Conservation (phyloP, 2,797 vertebrate species). For the Bufotes viridis region DNA sequence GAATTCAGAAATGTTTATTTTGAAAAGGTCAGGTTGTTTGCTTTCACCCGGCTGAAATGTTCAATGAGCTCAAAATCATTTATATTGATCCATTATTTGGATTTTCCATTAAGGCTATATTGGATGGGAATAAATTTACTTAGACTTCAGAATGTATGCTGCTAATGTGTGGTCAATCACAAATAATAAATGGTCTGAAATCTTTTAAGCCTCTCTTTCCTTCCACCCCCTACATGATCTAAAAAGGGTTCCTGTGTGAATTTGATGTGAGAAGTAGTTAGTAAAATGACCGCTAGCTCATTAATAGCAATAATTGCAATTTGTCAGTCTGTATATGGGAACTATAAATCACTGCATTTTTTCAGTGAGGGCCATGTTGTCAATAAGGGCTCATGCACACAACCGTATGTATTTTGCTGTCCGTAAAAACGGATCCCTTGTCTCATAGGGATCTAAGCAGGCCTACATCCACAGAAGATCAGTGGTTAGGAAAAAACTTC, state of each 20-base stretch:
- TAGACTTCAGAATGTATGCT: background rate
- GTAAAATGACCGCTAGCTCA: background rate
- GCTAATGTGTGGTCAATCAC: conserved; percentile 1
- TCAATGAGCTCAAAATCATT: conserved; percentile 44
- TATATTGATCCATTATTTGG: conserved; percentile 44
- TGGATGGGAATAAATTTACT: conserved; percentile 34
- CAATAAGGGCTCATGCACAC: too few species aligned
- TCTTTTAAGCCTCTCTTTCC: background rate
- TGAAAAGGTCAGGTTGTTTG: conserved; percentile 49
- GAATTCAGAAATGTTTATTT: conserved; percentile 26
- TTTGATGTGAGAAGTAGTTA: background rate
- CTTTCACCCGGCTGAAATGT: conserved; percentile 24
- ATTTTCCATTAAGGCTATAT: conserved; percentile 42
- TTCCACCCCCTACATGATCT: background rate
- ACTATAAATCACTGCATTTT: background rate
- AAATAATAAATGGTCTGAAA: background rate
- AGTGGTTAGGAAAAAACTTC: too few species aligned
- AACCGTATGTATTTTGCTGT: too few species aligned
- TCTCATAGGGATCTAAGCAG: too few species aligned
- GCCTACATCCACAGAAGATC: too few species aligned
- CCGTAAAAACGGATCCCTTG: too few species aligned
- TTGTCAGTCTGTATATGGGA: too few species aligned
- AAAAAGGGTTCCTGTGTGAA: background rate
- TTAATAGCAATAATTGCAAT: background rate
- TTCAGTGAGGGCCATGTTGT: too few species aligned